phyloP scores from a whole-genome alignment of 2,888 invertebrate genomes.

The Agonopterix arenella region DNA sequence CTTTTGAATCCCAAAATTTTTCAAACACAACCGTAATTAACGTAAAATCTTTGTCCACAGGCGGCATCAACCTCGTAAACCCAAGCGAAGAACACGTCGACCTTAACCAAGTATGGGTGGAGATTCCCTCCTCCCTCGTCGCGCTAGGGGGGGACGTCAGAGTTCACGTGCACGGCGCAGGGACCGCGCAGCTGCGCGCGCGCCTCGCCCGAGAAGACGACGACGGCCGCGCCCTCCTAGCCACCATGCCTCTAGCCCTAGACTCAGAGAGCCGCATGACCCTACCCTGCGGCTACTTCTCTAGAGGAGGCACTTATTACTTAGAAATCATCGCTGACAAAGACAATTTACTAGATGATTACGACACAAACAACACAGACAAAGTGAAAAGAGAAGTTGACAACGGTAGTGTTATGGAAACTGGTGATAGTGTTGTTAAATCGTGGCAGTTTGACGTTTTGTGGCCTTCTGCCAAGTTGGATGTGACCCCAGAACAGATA shows the following conservation, averaged over 20 bases:
- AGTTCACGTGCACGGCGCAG: conserved; percentile 79
- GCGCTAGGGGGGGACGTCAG: conserved; percentile 88
- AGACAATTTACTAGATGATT: conserved; percentile 37
- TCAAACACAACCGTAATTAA: neutral
- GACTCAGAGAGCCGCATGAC: conserved; percentile 70
- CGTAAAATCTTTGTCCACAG: conserved; percentile 27
- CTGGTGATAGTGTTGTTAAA: conserved; percentile 58
- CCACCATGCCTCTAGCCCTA: conserved; percentile 67
- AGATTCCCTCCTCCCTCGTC: conserved; percentile 85
- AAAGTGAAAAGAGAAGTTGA: conserved; percentile 10
- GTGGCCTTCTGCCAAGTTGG: conserved; percentile 86
- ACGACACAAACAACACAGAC: conserved; percentile 33
- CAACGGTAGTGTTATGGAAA: conserved; percentile 49
- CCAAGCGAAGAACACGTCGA: conserved; percentile 56
- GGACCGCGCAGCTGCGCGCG: conserved; percentile 46
- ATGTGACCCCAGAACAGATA: conserved; percentile 84
- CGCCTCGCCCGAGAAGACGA: conserved; percentile 70
- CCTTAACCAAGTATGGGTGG: conserved; percentile 74
- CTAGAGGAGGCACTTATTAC: conserved; percentile 81
- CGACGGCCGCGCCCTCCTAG: conserved; percentile 48
- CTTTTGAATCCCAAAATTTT: neutral
- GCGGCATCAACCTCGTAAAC: conserved; percentile 55
- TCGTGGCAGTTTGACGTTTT: conserved; percentile 84
- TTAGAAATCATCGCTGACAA: conserved; percentile 58
- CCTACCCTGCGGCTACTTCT: conserved; percentile 84